These are phyloP conservation scores for Cheilosia grossa DNA, from an alignment of 2,888 invertebrate genomes.

Conservation along the genomic window DNA sequence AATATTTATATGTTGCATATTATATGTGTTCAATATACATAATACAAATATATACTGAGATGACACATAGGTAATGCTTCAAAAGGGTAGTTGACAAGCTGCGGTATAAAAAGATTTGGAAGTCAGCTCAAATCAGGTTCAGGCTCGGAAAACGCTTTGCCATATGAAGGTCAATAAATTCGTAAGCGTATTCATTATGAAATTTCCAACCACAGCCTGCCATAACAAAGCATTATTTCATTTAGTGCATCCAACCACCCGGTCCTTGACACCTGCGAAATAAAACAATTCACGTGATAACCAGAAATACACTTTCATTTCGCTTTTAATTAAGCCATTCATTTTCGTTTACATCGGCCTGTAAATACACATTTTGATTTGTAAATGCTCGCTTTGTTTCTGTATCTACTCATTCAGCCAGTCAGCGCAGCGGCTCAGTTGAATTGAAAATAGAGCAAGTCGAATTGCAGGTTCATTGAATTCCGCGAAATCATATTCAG, in stretches of 20 bases:
- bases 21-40: too few relatives aligned
- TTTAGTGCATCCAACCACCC: not conserved
- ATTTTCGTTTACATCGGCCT: conserved; percentile 29
- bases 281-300: conserved; percentile 6
- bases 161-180: not conserved
- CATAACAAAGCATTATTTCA: conserved; percentile 8
- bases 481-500: not conserved
- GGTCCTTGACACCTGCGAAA: conserved; percentile 15
- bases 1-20: too few relatives aligned
- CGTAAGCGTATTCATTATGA: not conserved
- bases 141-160: too few relatives aligned
- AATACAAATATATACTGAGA: too few relatives aligned
- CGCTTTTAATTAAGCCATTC: conserved; percentile 17
- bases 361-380: conserved; percentile 16
- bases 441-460: not conserved
- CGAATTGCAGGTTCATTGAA: conserved; percentile 32
- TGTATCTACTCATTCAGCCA: not conserved
- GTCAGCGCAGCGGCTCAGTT: not conserved
- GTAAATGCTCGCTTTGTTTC: not conserved
- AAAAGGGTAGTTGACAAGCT: too few relatives aligned
- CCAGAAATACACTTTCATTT: conserved; percentile 20
- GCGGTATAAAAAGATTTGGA: too few relatives aligned
- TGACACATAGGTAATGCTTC: too few relatives aligned
- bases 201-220: not conserved
- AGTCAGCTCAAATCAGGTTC: too few relatives aligned